These are phyloP conservation scores for Cyanoderma ruficeps DNA, from an alignment of 2,113 vertebrate genomes.

Conservation along the genomic window DNA sequence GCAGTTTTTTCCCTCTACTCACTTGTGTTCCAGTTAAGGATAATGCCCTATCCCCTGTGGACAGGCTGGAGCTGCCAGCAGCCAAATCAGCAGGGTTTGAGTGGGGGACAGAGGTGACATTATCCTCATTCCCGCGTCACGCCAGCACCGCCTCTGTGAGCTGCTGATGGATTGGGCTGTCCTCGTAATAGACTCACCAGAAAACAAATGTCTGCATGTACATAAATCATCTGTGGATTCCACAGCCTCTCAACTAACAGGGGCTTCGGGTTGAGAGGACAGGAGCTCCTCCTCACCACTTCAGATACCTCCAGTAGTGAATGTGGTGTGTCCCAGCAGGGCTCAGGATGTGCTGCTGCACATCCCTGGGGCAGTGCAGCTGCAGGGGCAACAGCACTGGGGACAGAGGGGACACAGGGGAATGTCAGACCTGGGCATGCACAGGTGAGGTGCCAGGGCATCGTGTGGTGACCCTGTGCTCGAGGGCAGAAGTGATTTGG, in stretches of 20 bases:
- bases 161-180: slow-evolving; percentile 39
- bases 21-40: neutral
- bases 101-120: slow-evolving; percentile 1
- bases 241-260: neutral
- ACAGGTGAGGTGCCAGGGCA: neutral
- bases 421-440: rapidly evolving
- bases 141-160: neutral
- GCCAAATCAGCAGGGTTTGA: neutral
- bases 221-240: slow-evolving; percentile 15
- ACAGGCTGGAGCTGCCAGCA: neutral
- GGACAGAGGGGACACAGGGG: neutral
- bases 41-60: rapidly evolving
- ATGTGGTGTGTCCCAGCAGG: rapidly evolving
- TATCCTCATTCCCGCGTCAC: neutral
- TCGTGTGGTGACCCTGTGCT: rapidly evolving
- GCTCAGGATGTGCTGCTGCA: neutral
- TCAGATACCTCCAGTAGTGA: neutral
- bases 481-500: rapidly evolving
- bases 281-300: neutral
- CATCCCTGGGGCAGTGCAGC: no score
- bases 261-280: neutral
- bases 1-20: neutral
- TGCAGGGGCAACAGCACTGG: neutral
- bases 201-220: slow-evolving; percentile 27
- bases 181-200: neutral